These are phyloP conservation scores for Phrynocephalus forsythii DNA, from an alignment of 2,797 vertebrate species.

Conservation along the genomic window DNA sequence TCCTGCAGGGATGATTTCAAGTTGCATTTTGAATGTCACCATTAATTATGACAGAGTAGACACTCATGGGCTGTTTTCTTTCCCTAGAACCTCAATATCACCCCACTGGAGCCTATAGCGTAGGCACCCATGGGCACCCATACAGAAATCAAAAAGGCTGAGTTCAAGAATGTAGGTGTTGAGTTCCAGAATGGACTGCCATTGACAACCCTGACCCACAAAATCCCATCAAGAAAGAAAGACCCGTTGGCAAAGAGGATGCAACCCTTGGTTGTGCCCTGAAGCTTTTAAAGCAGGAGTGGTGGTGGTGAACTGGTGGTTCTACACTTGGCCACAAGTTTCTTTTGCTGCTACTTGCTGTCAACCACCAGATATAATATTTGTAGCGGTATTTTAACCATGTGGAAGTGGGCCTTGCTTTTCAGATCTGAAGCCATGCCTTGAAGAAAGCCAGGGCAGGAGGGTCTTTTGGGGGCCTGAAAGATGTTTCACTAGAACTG, in stretches of 20 bases:
- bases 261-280: too few relatives aligned
- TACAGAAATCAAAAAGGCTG: neutral
- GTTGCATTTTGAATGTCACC: neutral
- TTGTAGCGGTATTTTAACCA: too few relatives aligned
- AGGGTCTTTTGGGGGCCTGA: neutral
- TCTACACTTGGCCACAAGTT: neutral
- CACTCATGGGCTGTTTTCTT: neutral
- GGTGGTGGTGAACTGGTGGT: too few relatives aligned
- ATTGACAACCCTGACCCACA: neutral
- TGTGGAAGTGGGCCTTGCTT: too few relatives aligned
- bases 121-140: neutral
- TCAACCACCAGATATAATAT: too few relatives aligned
- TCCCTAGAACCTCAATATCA: too few relatives aligned
- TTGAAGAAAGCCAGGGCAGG: neutral
- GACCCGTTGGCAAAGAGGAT: too few relatives aligned
- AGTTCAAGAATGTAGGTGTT: neutral
- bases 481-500: neutral
- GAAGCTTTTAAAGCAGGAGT: too few relatives aligned
- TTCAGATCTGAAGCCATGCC: neutral
- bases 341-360: neutral
- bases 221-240: neutral
- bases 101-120: too few relatives aligned
- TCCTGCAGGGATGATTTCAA: neutral
- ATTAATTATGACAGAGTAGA: neutral
- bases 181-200: neutral